Percentiles rank a stretch among this genome's conserved stretches.
phyloP scores from a whole-genome alignment of 2,113 vertebrate species.

The Maccullochella peelii region DNA sequence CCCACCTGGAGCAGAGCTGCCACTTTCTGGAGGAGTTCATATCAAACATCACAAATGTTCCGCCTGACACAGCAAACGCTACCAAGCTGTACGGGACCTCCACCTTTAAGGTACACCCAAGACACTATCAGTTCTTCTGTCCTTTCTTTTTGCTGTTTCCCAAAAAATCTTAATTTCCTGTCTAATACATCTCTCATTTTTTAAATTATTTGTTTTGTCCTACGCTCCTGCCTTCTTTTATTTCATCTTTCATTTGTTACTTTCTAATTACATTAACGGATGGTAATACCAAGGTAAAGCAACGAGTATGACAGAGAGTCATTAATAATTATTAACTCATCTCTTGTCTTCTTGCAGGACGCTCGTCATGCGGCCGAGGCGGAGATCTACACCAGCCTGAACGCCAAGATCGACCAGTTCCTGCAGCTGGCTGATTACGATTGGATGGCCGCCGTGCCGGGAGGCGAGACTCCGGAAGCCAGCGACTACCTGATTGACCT shows the following conservation, averaged over 20 bases:
- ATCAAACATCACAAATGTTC: conserved; percentile 97
- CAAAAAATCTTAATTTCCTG: too few species aligned
- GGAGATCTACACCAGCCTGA: conserved; percentile 98
- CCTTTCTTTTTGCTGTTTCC: neutral
- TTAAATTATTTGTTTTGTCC: neutral
- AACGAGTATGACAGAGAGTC: neutral
- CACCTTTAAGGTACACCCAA: conserved; percentile 91
- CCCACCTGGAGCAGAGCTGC: conserved; percentile 96
- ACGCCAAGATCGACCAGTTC: conserved; percentile 99
- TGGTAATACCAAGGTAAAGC: neutral
- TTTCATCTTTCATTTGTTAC: neutral
- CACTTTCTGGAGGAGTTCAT: conserved; percentile 97
- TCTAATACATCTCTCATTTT: too few species aligned
- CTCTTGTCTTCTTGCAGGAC: conserved; percentile 82
- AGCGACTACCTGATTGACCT: conserved; percentile 96
- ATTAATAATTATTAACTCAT: neutral
- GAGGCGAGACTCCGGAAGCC: conserved; percentile 76
- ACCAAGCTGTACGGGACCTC: conserved; percentile 96
- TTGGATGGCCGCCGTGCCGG: conserved; percentile 87
- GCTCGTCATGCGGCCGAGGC: conserved; percentile 95
- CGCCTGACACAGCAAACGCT: conserved; percentile 92
- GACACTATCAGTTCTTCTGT: neutral
- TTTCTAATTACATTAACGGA: neutral
- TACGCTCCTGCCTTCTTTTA: neutral
- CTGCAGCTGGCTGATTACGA: conserved; percentile 97